Percentiles rank a stretch among this genome's conserved stretches.
These are phyloP conservation scores for Stratiolaelaps scimitus DNA, from an alignment of 1,140 invertebrate genomes.

Conservation along the genomic window DNA sequence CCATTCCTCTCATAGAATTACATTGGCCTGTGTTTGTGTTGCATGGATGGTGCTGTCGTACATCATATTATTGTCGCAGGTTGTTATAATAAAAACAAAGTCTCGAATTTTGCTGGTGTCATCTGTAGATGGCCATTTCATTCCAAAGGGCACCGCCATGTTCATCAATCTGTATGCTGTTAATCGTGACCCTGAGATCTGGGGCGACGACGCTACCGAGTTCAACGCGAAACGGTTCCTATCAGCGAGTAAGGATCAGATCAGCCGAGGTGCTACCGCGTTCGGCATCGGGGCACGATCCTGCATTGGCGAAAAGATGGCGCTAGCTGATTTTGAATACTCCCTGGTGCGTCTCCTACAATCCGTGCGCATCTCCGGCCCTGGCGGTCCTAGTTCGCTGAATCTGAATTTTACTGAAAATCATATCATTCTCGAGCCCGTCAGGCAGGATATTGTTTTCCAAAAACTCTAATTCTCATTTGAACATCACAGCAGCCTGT, in stretches of 20 bases:
- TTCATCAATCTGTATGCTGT: constrained; percentile 11
- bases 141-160: background rate
- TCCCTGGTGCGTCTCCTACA: background rate
- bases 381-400: background rate
- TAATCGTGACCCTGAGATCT: too few species aligned
- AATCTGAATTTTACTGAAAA: background rate
- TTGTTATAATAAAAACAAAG: too few species aligned
- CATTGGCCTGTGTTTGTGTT: too few species aligned
- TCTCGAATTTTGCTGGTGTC: too few species aligned
- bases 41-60: too few species aligned
- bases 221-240: background rate
- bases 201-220: background rate
- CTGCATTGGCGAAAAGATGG: too few species aligned
- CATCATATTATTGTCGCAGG: too few species aligned
- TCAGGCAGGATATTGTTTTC: background rate
- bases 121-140: background rate
- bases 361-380: background rate
- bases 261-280: background rate
- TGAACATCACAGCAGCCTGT: too few species aligned
- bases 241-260: background rate
- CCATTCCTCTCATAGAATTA: too few species aligned
- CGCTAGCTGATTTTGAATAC: background rate
- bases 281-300: constrained; percentile 4
- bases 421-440: background rate
- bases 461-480: too few species aligned